Base-by-base conservation (phyloP, 2,888 invertebrate genomes). In the Germaria angustata region DNA sequence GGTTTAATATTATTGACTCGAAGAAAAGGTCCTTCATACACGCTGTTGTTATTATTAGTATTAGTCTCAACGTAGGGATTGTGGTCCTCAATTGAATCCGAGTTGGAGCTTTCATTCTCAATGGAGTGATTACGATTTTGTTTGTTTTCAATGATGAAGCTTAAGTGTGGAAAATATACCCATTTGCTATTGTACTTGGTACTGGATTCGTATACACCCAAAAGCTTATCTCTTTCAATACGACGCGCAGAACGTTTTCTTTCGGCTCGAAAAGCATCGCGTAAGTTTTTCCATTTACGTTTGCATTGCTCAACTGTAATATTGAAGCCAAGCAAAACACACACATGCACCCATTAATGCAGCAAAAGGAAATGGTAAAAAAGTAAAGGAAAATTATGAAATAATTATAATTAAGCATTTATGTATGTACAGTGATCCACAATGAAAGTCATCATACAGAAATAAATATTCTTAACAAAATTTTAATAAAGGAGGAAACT, bases 261-360 rank as follows among this genome's bases (percentile, higher is more conserved):
- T 65, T 86, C 85, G n/a, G 85, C 85, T 17, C 85, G 85, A 78
- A 85, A 86, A 20, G 86, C 84, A 68, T 86, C 86, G 7, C 89
- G 88, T 51, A 89, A 77, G 80, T 89, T 89, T 71, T 89, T 90
- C 89, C 89, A 89, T 72, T 89, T 89, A 36, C 75, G 53, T 55
- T 65, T 63, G 44, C 73, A 73, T 7, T 44, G 34, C 2, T 80
- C 86, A 86, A 78, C 84, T 81, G 75, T 55, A 15, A 55, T n/a
- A n/a, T n/a, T n/a, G n/a, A n/a, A n/a, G n/a, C n/a, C n/a, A n/a
- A n/a, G n/a, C n/a, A n/a, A n/a, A n/a, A n/a, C n/a, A n/a, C n/a
- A n/a, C n/a, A n/a, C n/a, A n/a, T n/a, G n/a, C n/a, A n/a, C n/a
- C n/a, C n/a, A n/a, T n/a, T n/a, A n/a, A n/a, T n/a, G n/a, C n/a